These are phyloP conservation scores for Hippocampus abdominalis DNA, from an alignment of 2,113 vertebrate genomes.

Conservation along the genomic window DNA sequence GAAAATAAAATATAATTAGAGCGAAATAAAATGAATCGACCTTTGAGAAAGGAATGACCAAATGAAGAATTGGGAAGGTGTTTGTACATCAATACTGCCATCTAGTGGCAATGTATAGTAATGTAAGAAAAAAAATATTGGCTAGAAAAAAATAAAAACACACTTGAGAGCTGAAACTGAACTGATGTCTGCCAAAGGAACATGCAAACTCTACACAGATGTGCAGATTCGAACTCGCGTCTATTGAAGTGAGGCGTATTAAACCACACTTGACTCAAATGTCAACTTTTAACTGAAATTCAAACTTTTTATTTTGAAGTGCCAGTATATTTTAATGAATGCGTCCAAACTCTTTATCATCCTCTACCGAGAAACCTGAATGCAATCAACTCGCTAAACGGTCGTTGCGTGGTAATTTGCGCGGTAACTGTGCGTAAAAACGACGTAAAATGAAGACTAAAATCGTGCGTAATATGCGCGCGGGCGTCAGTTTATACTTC, in stretches of 20 bases:
- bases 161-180: not conserved
- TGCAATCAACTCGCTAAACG: not conserved
- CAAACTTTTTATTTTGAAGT: not conserved
- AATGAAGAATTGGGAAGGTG: not conserved
- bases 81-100: not conserved
- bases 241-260: not conserved
- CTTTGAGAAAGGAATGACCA: too few relatives aligned
- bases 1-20: too few relatives aligned
- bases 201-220: too few relatives aligned
- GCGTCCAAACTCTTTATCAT: not conserved
- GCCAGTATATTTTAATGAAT: not conserved
- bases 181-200: too few relatives aligned
- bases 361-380: not conserved
- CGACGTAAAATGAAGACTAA: constrained; percentile 2
- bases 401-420: not conserved
- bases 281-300: not conserved
- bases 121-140: not conserved
- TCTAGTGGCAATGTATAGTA: not conserved
- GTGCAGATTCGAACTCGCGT: not conserved
- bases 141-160: not conserved
- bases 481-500: not conserved
- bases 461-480: not conserved
- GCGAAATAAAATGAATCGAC: too few relatives aligned
- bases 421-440: not conserved
- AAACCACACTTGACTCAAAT: not conserved